These are phyloP conservation scores for Chlamydotis undulata DNA, from an alignment of 2,113 vertebrate genomes.

Conservation along the genomic window DNA sequence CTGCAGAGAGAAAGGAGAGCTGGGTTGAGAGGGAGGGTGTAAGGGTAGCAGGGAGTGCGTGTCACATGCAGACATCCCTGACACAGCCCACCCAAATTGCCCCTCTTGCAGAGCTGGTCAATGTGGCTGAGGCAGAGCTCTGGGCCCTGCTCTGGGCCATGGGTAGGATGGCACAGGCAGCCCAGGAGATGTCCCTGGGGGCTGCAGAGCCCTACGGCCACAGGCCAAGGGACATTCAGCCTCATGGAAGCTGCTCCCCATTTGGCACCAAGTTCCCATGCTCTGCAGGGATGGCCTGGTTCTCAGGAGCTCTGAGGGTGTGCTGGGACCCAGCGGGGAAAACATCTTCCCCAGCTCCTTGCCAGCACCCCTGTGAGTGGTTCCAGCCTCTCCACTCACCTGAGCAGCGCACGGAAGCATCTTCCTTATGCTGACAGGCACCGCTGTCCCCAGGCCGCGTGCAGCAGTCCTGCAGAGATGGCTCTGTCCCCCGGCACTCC, in stretches of 20 bases:
- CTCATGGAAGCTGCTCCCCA: no score
- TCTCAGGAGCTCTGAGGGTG: neutral
- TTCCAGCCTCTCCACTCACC: neutral
- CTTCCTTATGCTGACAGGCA: neutral
- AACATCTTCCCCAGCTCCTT: neutral
- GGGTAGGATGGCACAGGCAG: neutral
- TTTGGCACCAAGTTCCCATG: neutral
- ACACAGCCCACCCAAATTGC: neutral
- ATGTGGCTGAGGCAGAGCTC: neutral
- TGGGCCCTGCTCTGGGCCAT: neutral
- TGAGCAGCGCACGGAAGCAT: neutral
- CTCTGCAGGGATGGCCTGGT: neutral
- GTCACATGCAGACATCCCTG: neutral
- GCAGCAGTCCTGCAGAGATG: slow-evolving; percentile 26
- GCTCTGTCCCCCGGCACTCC: slow-evolving; percentile 26
- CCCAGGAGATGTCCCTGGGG: neutral
- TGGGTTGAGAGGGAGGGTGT: neutral
- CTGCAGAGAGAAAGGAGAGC: neutral
- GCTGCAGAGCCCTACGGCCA: no score
- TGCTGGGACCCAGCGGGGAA: no score
- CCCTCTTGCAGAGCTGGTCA: neutral
- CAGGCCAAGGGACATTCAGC: neutral
- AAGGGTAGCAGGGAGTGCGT: neutral
- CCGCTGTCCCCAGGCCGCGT: neutral
- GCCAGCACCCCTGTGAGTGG: no score